phyloP scores from a whole-genome alignment of 2,797 vertebrate genomes.

The Cryptoprocta ferox region DNA sequence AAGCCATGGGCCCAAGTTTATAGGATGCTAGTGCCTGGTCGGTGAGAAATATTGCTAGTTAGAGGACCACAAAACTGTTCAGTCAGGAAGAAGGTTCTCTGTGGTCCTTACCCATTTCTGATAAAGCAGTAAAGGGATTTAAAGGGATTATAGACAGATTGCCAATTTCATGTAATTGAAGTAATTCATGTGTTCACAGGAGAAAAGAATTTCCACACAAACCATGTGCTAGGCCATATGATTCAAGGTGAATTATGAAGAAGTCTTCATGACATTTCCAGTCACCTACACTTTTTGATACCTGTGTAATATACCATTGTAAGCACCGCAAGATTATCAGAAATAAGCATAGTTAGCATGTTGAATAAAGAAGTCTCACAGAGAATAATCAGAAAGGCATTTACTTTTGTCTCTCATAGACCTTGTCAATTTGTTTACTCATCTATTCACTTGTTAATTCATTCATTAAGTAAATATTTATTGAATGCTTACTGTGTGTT shows the following conservation, averaged over 20 bases:
- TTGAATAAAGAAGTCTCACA: neutral
- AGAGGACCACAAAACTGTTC: neutral
- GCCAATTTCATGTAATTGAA: neutral
- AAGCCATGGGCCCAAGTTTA: neutral
- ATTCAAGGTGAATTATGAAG: neutral
- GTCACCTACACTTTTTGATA: neutral
- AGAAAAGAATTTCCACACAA: conserved; percentile 7
- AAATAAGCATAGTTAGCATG: neutral
- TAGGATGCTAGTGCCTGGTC: neutral
- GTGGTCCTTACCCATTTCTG: neutral
- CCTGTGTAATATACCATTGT: neutral
- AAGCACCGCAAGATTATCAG: neutral
- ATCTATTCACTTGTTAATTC: neutral
- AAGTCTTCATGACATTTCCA: neutral
- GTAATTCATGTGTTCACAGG: neutral
- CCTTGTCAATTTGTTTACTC: neutral
- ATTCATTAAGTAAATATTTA: conserved; percentile 18
- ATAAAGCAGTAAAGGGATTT: neutral
- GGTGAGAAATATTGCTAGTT: neutral
- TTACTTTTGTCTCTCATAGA: conserved; percentile 10
- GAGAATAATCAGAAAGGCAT: conserved; percentile 16
- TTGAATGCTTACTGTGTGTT: neutral
- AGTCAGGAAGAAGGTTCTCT: neutral
- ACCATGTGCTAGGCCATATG: neutral
- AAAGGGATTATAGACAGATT: neutral